Evolutionary conservation across 92 coral and sea anemone species (phyloP).

Genomic region (Isaurus tuberculatus): DNA sequence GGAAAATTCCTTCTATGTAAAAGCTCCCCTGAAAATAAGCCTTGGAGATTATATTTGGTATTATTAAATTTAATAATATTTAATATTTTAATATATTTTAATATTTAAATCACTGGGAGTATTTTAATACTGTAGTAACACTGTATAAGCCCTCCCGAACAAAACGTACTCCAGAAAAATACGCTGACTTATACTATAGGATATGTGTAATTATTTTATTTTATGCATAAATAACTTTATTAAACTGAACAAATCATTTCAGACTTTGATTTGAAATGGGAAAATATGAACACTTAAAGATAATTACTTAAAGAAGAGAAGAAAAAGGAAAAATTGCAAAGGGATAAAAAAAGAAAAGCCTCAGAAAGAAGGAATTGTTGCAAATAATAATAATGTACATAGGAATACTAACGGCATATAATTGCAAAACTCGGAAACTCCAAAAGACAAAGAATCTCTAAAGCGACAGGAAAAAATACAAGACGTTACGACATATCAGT

Average conservation of each 20-base stretch:
- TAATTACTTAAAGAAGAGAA: not conserved
- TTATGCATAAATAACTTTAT: not conserved
- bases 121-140: too few species aligned
- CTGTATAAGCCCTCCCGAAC: too few species aligned
- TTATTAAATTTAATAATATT: too few species aligned
- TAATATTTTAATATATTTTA: too few species aligned
- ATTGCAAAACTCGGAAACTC: conserved; percentile 1
- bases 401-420: not conserved
- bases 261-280: conserved; percentile 10
- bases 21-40: too few species aligned
- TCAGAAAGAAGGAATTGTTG: not conserved
- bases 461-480: not conserved
- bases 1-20: too few species aligned
- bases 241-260: not conserved
- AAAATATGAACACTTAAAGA: not conserved
- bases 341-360: not conserved
- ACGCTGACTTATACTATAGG: too few species aligned
- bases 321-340: not conserved
- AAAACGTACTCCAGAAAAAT: too few species aligned
- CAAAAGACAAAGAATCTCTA: not conserved
- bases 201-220: not conserved
- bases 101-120: too few species aligned
- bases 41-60: too few species aligned
- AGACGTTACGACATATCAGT: not conserved
- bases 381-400: not conserved